phyloP scores from a whole-genome alignment of 1,140 invertebrate species.

The Bombus pyrosoma region DNA sequence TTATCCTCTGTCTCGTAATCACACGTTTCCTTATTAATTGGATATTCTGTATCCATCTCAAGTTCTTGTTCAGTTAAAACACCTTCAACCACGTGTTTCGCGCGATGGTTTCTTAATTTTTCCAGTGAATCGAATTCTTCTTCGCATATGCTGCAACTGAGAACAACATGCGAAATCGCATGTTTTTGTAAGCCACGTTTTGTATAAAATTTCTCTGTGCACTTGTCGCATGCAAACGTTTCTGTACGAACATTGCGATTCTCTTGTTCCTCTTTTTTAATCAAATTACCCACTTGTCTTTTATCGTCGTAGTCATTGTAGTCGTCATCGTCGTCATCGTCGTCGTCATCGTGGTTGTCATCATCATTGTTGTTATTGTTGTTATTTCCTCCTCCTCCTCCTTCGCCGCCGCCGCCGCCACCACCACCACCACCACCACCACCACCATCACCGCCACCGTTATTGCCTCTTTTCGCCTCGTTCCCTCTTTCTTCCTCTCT shows the following conservation, averaged over 20 bases:
- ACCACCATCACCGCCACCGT: not conserved
- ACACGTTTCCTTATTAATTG: slow-evolving; percentile 1
- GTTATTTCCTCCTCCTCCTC: not conserved
- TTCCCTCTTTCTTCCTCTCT: not conserved
- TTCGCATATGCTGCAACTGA: slow-evolving; percentile 75
- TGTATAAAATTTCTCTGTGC: slow-evolving; percentile 66
- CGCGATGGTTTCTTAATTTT: slow-evolving; percentile 72
- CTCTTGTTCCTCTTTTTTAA: slow-evolving; percentile 19
- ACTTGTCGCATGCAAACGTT: slow-evolving; percentile 68
- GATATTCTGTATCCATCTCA: slow-evolving; percentile 60
- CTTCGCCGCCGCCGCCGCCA: not conserved
- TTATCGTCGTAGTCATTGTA: slow-evolving; percentile 6
- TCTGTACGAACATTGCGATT: not conserved
- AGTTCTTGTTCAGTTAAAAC: slow-evolving; percentile 75
- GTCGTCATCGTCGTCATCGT: not conserved
- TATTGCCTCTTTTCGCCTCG: not conserved
- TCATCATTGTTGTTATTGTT: not conserved
- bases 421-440: not conserved
- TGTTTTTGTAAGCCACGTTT: slow-evolving; percentile 69
- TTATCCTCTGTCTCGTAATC: not conserved
- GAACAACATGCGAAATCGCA: slow-evolving; percentile 53
- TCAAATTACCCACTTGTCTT: slow-evolving; percentile 40
- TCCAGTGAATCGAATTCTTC: slow-evolving; percentile 74
- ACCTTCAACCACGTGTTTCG: slow-evolving; percentile 76
- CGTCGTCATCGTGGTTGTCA: not conserved